phyloP scores from a whole-genome alignment of 92 coral and sea anemone genomes.

The Scolanthus callimorphus region DNA sequence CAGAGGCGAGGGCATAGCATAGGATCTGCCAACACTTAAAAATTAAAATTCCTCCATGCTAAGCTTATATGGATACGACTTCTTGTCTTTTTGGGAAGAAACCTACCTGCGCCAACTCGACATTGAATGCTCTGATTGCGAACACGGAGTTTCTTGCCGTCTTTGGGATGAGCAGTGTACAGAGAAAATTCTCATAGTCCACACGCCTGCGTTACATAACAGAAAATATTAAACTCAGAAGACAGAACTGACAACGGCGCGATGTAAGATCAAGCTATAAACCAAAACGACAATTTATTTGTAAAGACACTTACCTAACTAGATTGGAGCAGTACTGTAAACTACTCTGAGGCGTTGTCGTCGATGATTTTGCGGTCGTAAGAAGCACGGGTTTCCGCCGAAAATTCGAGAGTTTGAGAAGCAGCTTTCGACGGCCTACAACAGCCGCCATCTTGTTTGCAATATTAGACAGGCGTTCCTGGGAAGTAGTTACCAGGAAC shows the following conservation, averaged over 20 bases:
- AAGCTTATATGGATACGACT: neutral
- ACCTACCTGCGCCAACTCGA: conserved; percentile 88
- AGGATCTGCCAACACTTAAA: no score
- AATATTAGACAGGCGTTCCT: conserved; percentile 31
- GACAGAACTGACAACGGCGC: neutral
- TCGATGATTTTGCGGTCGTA: neutral
- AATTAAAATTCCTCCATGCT: no score
- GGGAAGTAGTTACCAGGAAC: no score
- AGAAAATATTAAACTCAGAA: no score
- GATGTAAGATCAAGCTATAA: no score
- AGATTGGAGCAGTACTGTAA: conserved; percentile 61
- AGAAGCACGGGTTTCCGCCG: conserved; percentile 30
- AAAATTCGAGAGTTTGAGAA: conserved; percentile 35
- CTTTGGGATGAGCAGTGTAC: conserved; percentile 74
- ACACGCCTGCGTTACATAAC: conserved; percentile 42
- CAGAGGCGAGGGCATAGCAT: no score
- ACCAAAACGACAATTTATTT: no score
- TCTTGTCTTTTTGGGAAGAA: neutral
- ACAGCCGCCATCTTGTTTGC: conserved; percentile 78
- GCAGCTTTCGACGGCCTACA: conserved; percentile 30
- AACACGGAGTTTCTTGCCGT: conserved; percentile 60
- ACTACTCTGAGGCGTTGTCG: conserved; percentile 39
- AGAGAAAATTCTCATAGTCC: conserved; percentile 88
- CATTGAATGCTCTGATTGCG: conserved; percentile 88
- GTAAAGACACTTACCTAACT: conserved; percentile 64